Conservation (phyloP, 2,797 vertebrate species). For the Lophotriccus pileatus region DNA sequence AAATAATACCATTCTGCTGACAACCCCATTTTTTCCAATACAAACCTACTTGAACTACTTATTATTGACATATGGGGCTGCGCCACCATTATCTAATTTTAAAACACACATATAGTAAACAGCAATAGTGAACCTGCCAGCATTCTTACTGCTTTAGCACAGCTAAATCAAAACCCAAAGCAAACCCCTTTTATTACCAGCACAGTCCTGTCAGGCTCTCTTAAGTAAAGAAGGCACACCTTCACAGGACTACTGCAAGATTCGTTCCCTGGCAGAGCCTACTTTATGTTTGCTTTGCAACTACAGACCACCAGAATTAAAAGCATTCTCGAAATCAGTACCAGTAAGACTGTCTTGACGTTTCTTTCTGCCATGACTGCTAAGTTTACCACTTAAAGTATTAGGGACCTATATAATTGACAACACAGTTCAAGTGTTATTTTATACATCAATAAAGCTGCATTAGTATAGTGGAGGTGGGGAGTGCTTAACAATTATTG, state of each 20-base stretch:
- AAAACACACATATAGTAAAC: not conserved
- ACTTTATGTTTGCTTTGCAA: not conserved
- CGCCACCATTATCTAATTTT: constrained; percentile 16
- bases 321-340: not conserved
- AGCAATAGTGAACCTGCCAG: not conserved
- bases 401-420: not conserved
- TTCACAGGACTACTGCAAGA: not conserved
- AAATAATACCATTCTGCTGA: constrained; percentile 53
- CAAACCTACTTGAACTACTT: constrained; percentile 33
- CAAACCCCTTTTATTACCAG: not conserved
- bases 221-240: not conserved
- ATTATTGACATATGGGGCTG: constrained; percentile 41
- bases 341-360: not conserved
- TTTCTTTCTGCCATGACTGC: not conserved
- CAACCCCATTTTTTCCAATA: constrained; percentile 38
- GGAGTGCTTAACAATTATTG: rapidly evolving
- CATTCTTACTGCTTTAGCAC: not conserved
- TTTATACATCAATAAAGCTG: not conserved
- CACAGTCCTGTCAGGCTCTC: not conserved
- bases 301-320: not conserved
- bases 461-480: not conserved
- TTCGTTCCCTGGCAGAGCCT: not conserved
- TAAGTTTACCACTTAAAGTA: not conserved
- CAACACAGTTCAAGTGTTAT: not conserved
- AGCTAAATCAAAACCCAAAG: constrained; percentile 19